phyloP scores from a whole-genome alignment of 1,140 invertebrate genomes.

The Artemia franciscana region DNA sequence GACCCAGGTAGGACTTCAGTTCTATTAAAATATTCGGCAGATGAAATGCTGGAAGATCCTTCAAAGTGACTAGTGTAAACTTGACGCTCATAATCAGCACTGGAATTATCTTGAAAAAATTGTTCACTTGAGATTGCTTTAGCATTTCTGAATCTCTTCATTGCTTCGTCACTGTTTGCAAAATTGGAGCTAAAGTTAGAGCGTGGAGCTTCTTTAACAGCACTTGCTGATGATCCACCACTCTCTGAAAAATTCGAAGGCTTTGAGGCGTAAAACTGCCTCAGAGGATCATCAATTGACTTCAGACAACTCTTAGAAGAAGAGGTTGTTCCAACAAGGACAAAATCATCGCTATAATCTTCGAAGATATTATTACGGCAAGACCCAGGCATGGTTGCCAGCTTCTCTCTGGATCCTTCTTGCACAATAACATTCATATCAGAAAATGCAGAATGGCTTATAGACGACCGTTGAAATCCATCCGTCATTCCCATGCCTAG shows the following conservation, averaged over 20 bases:
- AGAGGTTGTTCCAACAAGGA: slow-evolving; percentile 15
- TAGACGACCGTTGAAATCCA: slow-evolving; percentile 28
- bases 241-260: background rate
- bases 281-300: background rate
- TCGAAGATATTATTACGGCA: slow-evolving; percentile 13
- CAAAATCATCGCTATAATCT: slow-evolving; percentile 26
- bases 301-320: background rate
- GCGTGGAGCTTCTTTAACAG: slow-evolving; percentile 2
- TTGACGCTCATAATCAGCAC: slow-evolving; percentile 38
- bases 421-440: slow-evolving; percentile 87
- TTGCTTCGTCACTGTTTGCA: slow-evolving; percentile 34
- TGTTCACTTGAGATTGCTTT: slow-evolving; percentile 95
- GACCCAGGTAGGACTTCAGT: slow-evolving; percentile 19
- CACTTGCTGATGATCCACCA: background rate
- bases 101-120: slow-evolving; percentile 54
- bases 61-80: slow-evolving; percentile 51
- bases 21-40: slow-evolving; percentile 77
- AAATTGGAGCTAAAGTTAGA: background rate
- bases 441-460: slow-evolving; percentile 72
- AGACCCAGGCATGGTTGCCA: slow-evolving; percentile 18
- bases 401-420: no score
- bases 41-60: slow-evolving; percentile 79
- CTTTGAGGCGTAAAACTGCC: background rate
- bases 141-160: slow-evolving; percentile 83
- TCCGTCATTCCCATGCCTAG: slow-evolving; percentile 71